Evolutionary conservation across 2,797 vertebrate species (phyloP).

Genomic region (Sphenodon punctatus): DNA sequence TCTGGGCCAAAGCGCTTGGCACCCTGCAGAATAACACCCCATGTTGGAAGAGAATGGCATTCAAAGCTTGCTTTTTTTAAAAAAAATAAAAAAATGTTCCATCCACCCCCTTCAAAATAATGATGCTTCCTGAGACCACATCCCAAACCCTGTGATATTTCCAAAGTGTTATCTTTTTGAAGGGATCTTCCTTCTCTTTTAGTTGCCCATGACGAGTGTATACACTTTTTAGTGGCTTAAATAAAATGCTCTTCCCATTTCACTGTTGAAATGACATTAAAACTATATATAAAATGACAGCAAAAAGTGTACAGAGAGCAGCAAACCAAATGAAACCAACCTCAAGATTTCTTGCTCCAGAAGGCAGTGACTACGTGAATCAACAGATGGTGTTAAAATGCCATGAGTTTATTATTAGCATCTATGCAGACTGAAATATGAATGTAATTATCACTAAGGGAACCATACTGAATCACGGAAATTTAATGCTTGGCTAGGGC

Average conservation of each 20-base stretch:
- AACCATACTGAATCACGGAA: slow-evolving; percentile 21
- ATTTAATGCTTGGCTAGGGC: slow-evolving; percentile 21
- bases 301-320: background rate
- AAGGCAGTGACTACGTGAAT: slow-evolving; percentile 10
- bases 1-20: slow-evolving; percentile 53
- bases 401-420: slow-evolving; percentile 6
- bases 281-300: too few relatives aligned
- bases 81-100: background rate
- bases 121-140: background rate
- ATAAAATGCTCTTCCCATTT: background rate
- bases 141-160: background rate
- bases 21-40: background rate
- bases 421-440: slow-evolving; percentile 34
- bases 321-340: slow-evolving; percentile 29
- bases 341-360: slow-evolving; percentile 22
- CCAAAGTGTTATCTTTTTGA: background rate
- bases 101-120: background rate
- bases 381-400: slow-evolving; percentile 49
- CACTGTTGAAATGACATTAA: background rate
- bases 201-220: background rate
- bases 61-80: too few relatives aligned
- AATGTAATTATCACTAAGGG: slow-evolving; percentile 10
- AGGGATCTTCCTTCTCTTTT: background rate
- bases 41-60: background rate
- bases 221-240: background rate